Evolutionary conservation across 2,113 vertebrate genomes (phyloP), one percentile per base, ranked within the genome.

Genomic region (Scartelaos histophorus): DNA sequence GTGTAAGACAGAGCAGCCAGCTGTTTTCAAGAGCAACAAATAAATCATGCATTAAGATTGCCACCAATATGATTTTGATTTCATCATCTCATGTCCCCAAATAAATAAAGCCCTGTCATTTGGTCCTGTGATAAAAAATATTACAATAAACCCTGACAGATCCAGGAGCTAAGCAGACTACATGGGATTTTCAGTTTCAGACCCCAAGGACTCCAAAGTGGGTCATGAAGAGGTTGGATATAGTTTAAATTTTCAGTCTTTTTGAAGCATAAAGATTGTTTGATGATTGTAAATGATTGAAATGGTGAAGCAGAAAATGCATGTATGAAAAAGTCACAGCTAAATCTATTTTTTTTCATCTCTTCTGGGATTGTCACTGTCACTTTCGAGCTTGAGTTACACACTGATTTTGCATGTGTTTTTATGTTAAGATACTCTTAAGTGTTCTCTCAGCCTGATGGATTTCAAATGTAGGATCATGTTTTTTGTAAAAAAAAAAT

Each of bases 161-260:
- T 24, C 22, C 21, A 61, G 15, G 15, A 61, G 25, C 16, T 34
- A 34, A 61, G 15, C 24, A 61, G 24, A 61, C 24, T 61, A 34
- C 24, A 34, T 3, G 58, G 24, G 25, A 25, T 61, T 61, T 34
- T 25, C 12, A 24, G 22, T 58, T 58, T 25, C 56, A 58, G 56
- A 58, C 56, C 24, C 56, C 56, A 58, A 58, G 56, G 56, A 61
- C 58, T 34, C 16, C 24, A 61, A 61, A 61, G 13, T 61, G 58
- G 58, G 58, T 61, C 58, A 61, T 10, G n/a, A 17, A 34, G 58
- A 61, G 58, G 58, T 34, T 61, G 58, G 16, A 29, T 61, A 13
- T 34, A 61, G 25, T 58, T 58, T 58, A 54, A 54, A 54, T 54
- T n/a, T 9, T 54, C 19, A 21, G 7, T 21, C 53, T 54, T 15